phyloP scores from a whole-genome alignment of 2,888 invertebrate species.

The Drosophila fungiperda region DNA sequence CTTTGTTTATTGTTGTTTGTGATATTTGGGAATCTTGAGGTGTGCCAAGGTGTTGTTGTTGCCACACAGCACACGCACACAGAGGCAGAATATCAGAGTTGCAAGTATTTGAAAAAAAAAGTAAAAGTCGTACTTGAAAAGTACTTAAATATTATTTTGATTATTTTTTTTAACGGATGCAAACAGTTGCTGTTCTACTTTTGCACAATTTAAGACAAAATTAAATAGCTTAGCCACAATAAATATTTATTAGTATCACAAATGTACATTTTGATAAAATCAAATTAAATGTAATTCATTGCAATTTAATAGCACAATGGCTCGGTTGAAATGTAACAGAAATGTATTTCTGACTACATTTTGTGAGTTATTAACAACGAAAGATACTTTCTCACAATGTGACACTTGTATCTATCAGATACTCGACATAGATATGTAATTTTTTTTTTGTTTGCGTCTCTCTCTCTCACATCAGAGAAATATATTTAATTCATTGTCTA shows the following conservation, averaged over 20 bases:
- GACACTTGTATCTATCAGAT: constrained; percentile 1
- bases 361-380: not conserved
- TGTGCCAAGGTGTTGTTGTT: constrained; percentile 34
- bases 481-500: constrained; percentile 2
- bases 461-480: not conserved
- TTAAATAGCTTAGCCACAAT: no score
- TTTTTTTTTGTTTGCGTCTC: not conserved
- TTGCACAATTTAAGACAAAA: not conserved
- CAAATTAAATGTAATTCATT: not conserved
- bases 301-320: not conserved
- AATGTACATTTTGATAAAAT: not conserved
- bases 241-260: not conserved
- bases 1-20: constrained; percentile 9
- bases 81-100: not conserved
- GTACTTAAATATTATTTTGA: no score
- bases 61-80: not conserved
- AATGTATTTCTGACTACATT: not conserved
- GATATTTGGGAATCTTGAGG: constrained; percentile 40
- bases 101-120: not conserved
- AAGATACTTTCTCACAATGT: constrained; percentile 4
- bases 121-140: not conserved
- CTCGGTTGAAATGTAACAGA: not conserved
- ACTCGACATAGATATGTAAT: not conserved
- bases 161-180: not conserved
- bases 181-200: not conserved